Percentiles rank a stretch among this genome's conserved stretches.
Evolutionary conservation across 2,888 invertebrate genomes (phyloP).

Genomic region (Trissonchulus latispiculum): DNA sequence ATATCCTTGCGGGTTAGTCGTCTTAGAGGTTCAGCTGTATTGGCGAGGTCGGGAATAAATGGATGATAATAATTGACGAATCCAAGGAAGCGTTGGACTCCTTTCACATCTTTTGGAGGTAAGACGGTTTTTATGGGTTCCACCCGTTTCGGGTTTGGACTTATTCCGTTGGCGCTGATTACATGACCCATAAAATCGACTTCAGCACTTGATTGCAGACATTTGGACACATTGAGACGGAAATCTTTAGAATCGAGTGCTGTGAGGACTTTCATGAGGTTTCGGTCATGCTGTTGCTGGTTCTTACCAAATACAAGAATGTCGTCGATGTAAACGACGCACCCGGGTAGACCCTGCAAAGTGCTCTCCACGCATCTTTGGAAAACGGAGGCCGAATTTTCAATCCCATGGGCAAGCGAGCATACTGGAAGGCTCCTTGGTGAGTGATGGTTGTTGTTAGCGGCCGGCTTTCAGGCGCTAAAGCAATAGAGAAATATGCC

Average conservation of each 20-base stretch:
- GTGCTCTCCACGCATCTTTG: neutral
- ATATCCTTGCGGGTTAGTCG: neutral
- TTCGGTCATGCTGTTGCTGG: neutral
- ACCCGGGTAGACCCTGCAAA: neutral
- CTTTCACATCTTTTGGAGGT: neutral
- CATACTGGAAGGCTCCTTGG: neutral
- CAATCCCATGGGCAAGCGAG: neutral
- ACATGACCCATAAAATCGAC: neutral
- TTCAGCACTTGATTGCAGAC: neutral
- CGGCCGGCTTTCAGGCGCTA: neutral
- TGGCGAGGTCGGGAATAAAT: neutral
- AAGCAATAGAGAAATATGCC: neutral
- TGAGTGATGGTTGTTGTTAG: neutral
- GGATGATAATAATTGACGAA: neutral
- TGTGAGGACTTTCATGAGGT: constrained; percentile 8
- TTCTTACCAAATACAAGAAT: neutral
- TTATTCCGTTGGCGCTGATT: neutral
- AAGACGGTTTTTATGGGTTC: neutral
- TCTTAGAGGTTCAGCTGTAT: neutral
- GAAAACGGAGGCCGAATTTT: neutral
- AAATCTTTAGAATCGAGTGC: neutral
- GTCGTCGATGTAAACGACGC: neutral
- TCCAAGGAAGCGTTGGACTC: neutral
- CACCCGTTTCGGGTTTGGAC: neutral
- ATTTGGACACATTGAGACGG: neutral